A percentile compares a stretch with the other conserved stretches of the same genome.
phyloP scores from a whole-genome alignment of 2,113 vertebrate genomes.

The Seriola rivoliana region DNA sequence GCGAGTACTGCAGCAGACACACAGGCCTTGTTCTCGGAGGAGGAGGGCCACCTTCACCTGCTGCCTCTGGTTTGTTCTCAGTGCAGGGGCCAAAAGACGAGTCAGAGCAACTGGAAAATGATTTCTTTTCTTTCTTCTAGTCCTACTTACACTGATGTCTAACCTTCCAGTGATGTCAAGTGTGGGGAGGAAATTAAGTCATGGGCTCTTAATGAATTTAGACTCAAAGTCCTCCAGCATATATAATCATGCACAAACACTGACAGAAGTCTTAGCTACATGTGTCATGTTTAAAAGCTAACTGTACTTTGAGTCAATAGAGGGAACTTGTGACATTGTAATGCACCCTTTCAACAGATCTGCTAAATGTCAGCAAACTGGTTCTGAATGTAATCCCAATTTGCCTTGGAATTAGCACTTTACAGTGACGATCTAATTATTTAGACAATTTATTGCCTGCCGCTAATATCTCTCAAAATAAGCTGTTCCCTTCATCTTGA shows the following conservation, averaged over 20 bases:
- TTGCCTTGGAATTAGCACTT: slow-evolving; percentile 86
- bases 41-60: slow-evolving; percentile 57
- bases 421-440: slow-evolving; percentile 82
- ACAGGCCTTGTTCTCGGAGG: slow-evolving; percentile 17
- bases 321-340: slow-evolving; percentile 80
- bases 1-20: slow-evolving; percentile 65
- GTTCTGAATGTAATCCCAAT: slow-evolving; percentile 85
- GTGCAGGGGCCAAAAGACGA: background rate
- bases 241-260: slow-evolving; percentile 68
- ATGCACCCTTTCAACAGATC: slow-evolving; percentile 81
- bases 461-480: slow-evolving; percentile 79
- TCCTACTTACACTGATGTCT: slow-evolving; percentile 7
- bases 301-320: slow-evolving; percentile 85
- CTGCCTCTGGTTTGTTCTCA: slow-evolving; percentile 26
- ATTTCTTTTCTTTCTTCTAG: slow-evolving; percentile 3
- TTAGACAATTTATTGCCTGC: slow-evolving; percentile 84
- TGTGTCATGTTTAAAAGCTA: slow-evolving; percentile 75
- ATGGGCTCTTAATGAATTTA: slow-evolving; percentile 63
- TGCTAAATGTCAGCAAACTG: slow-evolving; percentile 89
- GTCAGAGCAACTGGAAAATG: background rate
- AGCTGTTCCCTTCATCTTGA: slow-evolving; percentile 77
- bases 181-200: slow-evolving; percentile 51
- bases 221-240: slow-evolving; percentile 64
- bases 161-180: slow-evolving; percentile 46
- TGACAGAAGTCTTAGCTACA: slow-evolving; percentile 70